These are phyloP conservation scores for Brachypteracias leptosomus DNA, from an alignment of 2,113 vertebrate genomes.

Conservation along the genomic window DNA sequence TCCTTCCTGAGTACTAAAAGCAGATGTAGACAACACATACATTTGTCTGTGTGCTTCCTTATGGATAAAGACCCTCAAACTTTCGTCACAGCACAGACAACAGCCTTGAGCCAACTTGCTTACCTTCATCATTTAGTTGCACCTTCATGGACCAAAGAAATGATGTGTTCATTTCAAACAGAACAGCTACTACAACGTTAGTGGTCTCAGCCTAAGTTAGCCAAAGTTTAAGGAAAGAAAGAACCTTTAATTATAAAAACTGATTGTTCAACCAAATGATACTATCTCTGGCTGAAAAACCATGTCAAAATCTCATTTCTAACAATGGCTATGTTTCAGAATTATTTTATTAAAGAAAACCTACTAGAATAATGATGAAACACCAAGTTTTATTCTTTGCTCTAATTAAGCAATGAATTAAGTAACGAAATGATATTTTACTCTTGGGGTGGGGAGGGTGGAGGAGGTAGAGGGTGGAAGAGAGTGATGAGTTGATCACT, in stretches of 20 bases:
- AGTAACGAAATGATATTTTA: not conserved
- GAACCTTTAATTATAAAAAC: not conserved
- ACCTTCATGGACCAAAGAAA: not conserved
- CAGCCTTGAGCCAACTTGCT: not conserved
- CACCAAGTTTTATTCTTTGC: not conserved
- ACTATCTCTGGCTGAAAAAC: not conserved
- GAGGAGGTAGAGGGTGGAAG: not conserved
- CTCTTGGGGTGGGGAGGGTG: not conserved
- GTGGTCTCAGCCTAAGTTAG: not conserved
- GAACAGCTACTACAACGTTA: not conserved
- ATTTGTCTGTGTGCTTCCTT: not conserved
- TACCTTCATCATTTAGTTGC: not conserved
- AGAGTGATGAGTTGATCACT: not conserved
- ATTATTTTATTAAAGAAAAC: not conserved
- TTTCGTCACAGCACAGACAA: not conserved
- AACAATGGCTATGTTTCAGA: not conserved
- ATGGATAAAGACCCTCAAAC: not conserved
- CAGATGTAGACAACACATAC: not conserved
- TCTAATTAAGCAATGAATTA: not conserved
- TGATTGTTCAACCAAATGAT: not conserved
- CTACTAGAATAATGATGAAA: not conserved
- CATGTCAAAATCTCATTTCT: not conserved
- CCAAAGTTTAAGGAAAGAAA: not conserved
- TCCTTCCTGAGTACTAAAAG: not conserved
- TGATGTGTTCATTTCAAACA: not conserved